Base-by-base conservation (phyloP, 2,888 invertebrate species). In the Ormyrus rosae region DNA sequence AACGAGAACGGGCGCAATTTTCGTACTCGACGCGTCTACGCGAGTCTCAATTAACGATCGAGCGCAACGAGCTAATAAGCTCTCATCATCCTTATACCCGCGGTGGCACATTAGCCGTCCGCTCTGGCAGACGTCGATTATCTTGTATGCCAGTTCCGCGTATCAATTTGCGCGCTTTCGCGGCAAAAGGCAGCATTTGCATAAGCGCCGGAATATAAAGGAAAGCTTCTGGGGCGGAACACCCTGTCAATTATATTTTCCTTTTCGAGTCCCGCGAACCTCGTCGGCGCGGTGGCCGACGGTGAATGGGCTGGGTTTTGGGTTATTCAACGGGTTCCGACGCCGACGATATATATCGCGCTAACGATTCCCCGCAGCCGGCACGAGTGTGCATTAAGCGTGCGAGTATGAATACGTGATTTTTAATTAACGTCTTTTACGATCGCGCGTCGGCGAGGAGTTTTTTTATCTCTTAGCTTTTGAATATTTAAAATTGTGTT, bases 1-100 rank as follows among this genome's bases (percentile, higher is more conserved):
- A 67, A 72, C 55, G 68, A 61, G 61, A 78, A 55, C 51, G 11
- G 76, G 82, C 56, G 75, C 82, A 85, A 85, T 87, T 85, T 84
- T 81, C 80, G 64, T 82, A 82, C 77, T 48, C 13, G 51, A 4
- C 45, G 48, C 34, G 45, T 11, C 10, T 53, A 34, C 51, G 55
- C 53, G 56, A 56, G 48, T 50, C 75, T 71, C 80, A 80, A 80
- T 76, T 72, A 72, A 75, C 34, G 76, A 76, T 80, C 55, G 72
- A 71, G 76, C 53, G 67, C 76, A 80, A 76, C 56, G 67, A 72
- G 71, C 67, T 80, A 80, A 80, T 80, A 76, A 76, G 61, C 56
- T 56, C 61, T 67, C 67, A 67, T 75, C 60, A 8, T 67, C 9
- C 19, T 10, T 50, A 51, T 58, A 13, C 48, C 48, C 7, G 19